These are phyloP conservation scores for Herpailurus yagouaroundi DNA, from an alignment of 2,113 vertebrate genomes.

Conservation along the genomic window DNA sequence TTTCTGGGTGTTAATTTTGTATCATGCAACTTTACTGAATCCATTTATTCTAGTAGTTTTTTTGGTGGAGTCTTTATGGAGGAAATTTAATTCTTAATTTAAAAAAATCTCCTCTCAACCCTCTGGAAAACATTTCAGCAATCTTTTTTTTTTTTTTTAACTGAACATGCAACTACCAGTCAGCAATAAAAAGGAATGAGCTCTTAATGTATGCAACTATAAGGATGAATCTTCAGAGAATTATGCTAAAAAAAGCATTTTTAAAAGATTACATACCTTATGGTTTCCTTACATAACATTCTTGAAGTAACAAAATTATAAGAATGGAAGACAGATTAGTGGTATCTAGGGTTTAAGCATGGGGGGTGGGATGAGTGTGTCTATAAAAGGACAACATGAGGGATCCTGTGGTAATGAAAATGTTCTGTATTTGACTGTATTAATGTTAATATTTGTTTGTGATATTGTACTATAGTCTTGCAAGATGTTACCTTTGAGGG, in stretches of 20 bases:
- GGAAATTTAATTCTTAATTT: not conserved
- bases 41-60: no score
- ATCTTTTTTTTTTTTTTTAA: not conserved
- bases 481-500: not conserved
- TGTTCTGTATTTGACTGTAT: not conserved
- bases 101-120: not conserved
- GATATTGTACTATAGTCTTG: not conserved
- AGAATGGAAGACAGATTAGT: not conserved
- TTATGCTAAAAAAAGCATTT: not conserved
- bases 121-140: not conserved
- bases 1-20: no score
- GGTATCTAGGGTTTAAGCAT: not conserved
- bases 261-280: not conserved
- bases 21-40: no score
- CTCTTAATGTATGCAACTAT: not conserved
- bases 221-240: not conserved
- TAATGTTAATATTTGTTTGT: not conserved
- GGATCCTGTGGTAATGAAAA: not conserved
- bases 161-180: not conserved
- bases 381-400: not conserved
- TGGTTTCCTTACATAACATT: not conserved
- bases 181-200: not conserved
- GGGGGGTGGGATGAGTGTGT: not conserved
- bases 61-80: no score
- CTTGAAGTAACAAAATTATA: not conserved